Evolutionary conservation across 2,888 invertebrate species (phyloP).

Genomic region (Caenorhabditis afra): DNA sequence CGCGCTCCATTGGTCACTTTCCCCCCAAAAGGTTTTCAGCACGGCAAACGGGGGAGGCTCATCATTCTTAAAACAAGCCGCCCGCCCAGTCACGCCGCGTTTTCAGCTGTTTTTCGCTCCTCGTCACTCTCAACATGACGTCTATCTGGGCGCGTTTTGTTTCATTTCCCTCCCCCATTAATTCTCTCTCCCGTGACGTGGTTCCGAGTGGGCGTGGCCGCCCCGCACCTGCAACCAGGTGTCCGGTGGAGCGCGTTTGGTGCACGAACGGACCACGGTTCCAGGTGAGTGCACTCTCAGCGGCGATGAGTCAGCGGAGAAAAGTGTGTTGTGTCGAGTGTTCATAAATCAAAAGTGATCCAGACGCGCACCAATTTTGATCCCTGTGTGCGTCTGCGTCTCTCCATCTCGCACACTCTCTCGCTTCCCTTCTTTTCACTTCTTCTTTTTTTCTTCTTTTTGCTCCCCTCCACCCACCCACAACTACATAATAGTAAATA

Average conservation of each 20-base stretch:
- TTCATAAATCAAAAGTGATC: slow-evolving; percentile 58
- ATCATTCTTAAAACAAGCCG: no score
- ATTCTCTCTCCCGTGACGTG: no score
- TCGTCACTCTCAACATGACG: not conserved
- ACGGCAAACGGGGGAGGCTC: no score
- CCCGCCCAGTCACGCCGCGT: no score
- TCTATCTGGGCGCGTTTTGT: no score
- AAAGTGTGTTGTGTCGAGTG: slow-evolving; percentile 39
- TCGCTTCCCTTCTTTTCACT: slow-evolving; percentile 18
- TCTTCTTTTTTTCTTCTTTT: slow-evolving; percentile 14
- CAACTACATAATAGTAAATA: slow-evolving; percentile 35
- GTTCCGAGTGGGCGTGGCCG: no score
- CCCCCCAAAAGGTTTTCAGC: no score
- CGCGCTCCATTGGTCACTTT: no score
- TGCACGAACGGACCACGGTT: not conserved
- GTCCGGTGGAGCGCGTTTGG: no score
- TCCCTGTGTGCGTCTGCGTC: slow-evolving; percentile 24
- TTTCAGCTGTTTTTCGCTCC: slow-evolving; percentile 1
- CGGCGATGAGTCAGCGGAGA: slow-evolving; percentile 28
- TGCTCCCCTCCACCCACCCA: slow-evolving; percentile 10
- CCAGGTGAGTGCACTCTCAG: slow-evolving; percentile 39
- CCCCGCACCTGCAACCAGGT: no score
- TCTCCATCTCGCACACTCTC: slow-evolving; percentile 15
- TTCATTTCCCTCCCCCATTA: no score
- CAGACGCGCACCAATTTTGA: slow-evolving; percentile 33